Base-by-base conservation (phyloP, 2,797 vertebrate genomes). In the Microctenopoma steveboyesi region DNA sequence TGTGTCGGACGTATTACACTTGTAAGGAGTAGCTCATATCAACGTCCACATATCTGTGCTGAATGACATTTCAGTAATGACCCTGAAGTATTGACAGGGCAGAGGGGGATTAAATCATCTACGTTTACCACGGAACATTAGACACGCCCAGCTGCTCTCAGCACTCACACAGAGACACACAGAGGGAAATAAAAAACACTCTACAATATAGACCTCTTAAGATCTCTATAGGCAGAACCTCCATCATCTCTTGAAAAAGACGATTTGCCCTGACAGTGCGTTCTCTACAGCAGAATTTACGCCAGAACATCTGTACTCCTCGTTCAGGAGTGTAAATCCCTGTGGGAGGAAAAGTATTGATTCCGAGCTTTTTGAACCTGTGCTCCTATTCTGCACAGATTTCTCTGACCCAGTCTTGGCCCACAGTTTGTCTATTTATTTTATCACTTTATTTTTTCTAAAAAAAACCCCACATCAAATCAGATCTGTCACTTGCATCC, bases 191-290 rank as follows among this genome's bases (percentile, higher is more conserved):
- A 5, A 46, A 42, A 22, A 50, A 18, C 50, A 39, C 52, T 52
- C 39, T 5, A 43, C 42, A 15, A 3, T 47, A 6, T 45, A 48
- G 25, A 27, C 48, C 58, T 75, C 30, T 58, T 33, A 49, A 66
- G 46, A 8, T 65, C 55, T 61, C 11, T 40, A n/a, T 13, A 35
- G 22, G 25, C 11, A 54, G 18, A 43, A n/a, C 47, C 42, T 4
- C 59, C 71, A 63, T 77, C 43, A 55, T 37, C 40, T 67, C 46
- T 22, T 61, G 4, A 66, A 51, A 64, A 58, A 81, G 63, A 45
- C 2, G 14, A 61, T 67, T 45, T 35, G 12, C n/a, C 39, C 43
- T 15, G 33, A 15, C 1, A 1, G 27, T 27, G 12, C 65, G 52
- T 45, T 42, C 69, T 73, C 64, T n/a, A 16, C 22, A 2, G 56